Percentiles rank a stretch among this genome's conserved stretches.
Conservation (phyloP, 2,113 vertebrate genomes). For the Phycodurus eques region DNA sequence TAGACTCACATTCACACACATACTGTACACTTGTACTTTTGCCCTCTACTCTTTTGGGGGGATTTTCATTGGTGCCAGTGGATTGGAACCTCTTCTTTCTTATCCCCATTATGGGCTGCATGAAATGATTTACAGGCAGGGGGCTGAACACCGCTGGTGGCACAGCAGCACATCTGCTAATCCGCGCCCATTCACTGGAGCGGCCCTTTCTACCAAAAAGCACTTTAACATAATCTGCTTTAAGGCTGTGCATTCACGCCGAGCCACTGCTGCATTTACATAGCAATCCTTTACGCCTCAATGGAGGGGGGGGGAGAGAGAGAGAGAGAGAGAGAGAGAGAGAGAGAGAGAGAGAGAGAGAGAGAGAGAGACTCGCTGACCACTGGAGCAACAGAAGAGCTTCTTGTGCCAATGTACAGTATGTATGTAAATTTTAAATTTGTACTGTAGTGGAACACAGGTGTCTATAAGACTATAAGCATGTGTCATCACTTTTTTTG, state of each 20-base stretch:
- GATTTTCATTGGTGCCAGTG: background rate
- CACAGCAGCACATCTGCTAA: conserved; percentile 61
- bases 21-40: background rate
- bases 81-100: background rate
- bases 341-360: background rate
- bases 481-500: no score
- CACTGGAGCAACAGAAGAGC: no score
- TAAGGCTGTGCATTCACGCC: conserved; percentile 75
- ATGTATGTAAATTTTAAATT: no score
- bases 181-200: conserved; percentile 53
- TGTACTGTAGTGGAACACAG: no score
- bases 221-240: conserved; percentile 72
- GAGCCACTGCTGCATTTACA: conserved; percentile 67
- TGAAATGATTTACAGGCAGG: conserved; percentile 34
- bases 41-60: conserved; percentile 10
- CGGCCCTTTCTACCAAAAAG: conserved; percentile 73
- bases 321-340: conserved; percentile 4
- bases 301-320: conserved; percentile 16
- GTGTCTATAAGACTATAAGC: no score
- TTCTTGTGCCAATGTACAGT: no score
- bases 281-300: conserved; percentile 55
- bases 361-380: background rate
- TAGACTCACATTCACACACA: no score
- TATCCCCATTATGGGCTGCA: conserved; percentile 41
- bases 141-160: conserved; percentile 60